A percentile compares a stretch with the other conserved stretches of the same genome.
phyloP scores from a whole-genome alignment of 1,140 invertebrate genomes.

The Rhyacophila brunnea region DNA sequence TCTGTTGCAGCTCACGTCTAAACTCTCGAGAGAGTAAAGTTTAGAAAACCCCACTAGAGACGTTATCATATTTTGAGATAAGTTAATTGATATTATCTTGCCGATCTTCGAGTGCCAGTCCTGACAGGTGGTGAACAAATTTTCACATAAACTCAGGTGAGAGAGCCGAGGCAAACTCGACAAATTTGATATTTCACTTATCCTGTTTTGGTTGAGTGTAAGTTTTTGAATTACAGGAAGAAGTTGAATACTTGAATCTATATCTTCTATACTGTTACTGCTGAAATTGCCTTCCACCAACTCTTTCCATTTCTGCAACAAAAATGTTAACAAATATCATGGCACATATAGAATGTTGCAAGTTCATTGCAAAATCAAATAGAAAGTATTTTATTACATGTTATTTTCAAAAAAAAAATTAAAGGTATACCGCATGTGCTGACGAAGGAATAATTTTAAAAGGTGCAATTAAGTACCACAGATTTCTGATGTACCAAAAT shows the following conservation, averaged over 20 bases:
- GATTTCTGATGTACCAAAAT: no score
- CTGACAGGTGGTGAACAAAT: constrained; percentile 66
- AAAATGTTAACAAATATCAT: no score
- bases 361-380: no score
- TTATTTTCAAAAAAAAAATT: background rate
- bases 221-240: constrained; percentile 74
- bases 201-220: constrained; percentile 73
- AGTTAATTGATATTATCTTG: constrained; percentile 82
- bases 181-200: constrained; percentile 74
- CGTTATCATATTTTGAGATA: constrained; percentile 83
- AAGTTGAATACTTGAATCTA: constrained; percentile 79
- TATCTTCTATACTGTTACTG: constrained; percentile 72
- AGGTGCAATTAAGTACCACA: no score
- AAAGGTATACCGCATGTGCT: no score
- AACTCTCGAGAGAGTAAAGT: constrained; percentile 77
- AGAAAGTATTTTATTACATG: no score
- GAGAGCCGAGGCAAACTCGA: constrained; percentile 75
- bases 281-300: constrained; percentile 73
- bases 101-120: constrained; percentile 83
- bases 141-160: constrained; percentile 75
- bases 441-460: no score
- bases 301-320: constrained; percentile 63
- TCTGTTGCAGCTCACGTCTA: constrained; percentile 85
- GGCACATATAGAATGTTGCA: background rate
- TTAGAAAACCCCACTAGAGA: constrained; percentile 77